A percentile compares a stretch with the other conserved stretches of the same genome.
Evolutionary conservation across 2,113 vertebrate species (phyloP).

Genomic region (Garra rufa): DNA sequence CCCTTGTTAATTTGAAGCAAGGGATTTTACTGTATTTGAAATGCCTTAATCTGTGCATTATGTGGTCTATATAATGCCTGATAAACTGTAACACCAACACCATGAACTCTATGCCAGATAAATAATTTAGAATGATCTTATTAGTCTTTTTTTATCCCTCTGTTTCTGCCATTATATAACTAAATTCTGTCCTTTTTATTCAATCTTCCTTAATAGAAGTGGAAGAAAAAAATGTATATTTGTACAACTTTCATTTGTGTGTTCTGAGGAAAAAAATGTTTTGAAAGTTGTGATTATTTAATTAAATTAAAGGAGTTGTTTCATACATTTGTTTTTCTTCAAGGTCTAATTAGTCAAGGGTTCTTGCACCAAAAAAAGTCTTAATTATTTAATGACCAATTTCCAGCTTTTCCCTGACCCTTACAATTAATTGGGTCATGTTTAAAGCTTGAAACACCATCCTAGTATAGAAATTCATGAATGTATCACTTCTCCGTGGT

Average conservation of each 20-base stretch:
- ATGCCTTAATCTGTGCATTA: constrained; percentile 30
- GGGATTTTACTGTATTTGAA: neutral
- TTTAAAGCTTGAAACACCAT: neutral
- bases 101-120: neutral
- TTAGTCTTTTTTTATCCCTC: neutral
- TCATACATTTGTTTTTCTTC: neutral
- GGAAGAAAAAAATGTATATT: constrained; percentile 44
- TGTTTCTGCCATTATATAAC: neutral
- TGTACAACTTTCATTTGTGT: constrained; percentile 31
- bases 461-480: neutral
- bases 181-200: neutral
- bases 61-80: neutral
- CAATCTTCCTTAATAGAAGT: constrained; percentile 18
- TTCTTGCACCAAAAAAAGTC: neutral
- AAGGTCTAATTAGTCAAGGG: neutral
- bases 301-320: constrained; percentile 29
- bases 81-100: neutral
- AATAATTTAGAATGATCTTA: neutral
- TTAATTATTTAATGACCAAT: neutral
- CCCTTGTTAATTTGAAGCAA: neutral
- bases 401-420: neutral
- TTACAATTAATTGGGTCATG: neutral
- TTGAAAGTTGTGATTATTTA: constrained; percentile 36
- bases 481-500: neutral
- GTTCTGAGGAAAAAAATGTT: constrained; percentile 1